Evolutionary conservation across 2,113 vertebrate genomes (phyloP), one percentile per base, ranked within the genome.

Genomic region (Paraplagusia blochii): DNA sequence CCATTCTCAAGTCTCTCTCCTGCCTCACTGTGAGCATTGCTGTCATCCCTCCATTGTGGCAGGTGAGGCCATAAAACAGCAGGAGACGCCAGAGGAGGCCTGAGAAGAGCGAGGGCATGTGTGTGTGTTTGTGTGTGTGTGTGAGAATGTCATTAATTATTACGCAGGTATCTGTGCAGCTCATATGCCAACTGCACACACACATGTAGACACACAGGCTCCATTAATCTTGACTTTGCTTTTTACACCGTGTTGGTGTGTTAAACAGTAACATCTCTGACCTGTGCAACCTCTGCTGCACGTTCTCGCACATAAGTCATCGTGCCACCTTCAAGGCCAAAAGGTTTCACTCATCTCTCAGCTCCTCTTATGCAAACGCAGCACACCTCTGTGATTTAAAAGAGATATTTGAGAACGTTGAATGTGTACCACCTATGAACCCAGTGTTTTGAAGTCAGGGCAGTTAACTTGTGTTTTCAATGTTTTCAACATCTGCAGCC

Each of bases 51-150:
- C 79, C 71, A 52, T 76, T 47, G 70, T 77, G 72, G 80, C 86
- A 88, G 84, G 80, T 86, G 84, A 83, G 69, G 82, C 80, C 71
- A 74, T 85, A 79, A 88, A 88, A 72, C 79, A 80, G 82, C 84
- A 54, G 73, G 74, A 50, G 67, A 67, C 65, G 49, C 65, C 67
- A 33, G 50, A 45, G 65, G 61, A 64, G 52, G 57, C 46, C 51
- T 57, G 65, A 46, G 50, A 29, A 42, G 56, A 45, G 48, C 53
- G 69, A 78, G 66, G 38, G 63, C 52, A 66, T 61, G 51, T 56
- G 64, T 55, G 48, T 46, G 57, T 51, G 66, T 63, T 39, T 55
- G 35, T 60, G 56, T 46, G 56, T 58, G 70, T 80, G 74, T n/a
- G n/a, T n/a, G n/a, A n/a, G n/a, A n/a, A n/a, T n/a, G n/a, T n/a